Base-by-base conservation (phyloP, 2,888 invertebrate species). In the Drosophila gaucha region DNA sequence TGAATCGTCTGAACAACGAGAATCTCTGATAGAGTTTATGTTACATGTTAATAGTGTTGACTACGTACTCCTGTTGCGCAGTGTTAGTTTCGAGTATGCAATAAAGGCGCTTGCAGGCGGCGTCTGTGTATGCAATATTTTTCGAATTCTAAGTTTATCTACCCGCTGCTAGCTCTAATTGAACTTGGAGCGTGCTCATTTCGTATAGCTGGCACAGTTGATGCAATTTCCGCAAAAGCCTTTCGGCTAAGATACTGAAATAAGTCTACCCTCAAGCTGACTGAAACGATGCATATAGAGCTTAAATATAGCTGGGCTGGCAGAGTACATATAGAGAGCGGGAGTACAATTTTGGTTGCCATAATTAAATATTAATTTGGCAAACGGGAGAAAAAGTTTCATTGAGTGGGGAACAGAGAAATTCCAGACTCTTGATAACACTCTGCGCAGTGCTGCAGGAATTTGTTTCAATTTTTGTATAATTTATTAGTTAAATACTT, bases 401-500 rank as follows among this genome's bases (percentile, higher is more conserved):
- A 33, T 14, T 8, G 18, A 16, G 18, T 16, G 14, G 8, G 18
- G 9, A 20, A 16, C 4, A 6, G 35, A 41, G 20, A 10, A 31
- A 12, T 9, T 6, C 8, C 8, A n/a, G 20, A 12, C 12, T 47
- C 36, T 38, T 43, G 38, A 50, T 33, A 43, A 78, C 68, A 80
- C 88, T 79, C 67, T 67, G n/a, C n/a, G n/a, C n/a, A 80, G 72
- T 82, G 79, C 77, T 77, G 71, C 72, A 73, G 72, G 80, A 88
- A 84, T 88, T 84, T 88, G 86, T 84, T 84, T 86, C 83, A 88
- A 84, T 86, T 84, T 82, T 86, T 84, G 88, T 88, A 78, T 84
- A 88, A 88, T 84, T 84, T 84, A 84, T 88, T 88, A 84, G 86
- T 83, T 88, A 84, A 84, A 84, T 88, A 88, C 88, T 88, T 84